These are phyloP conservation scores for Heterodera filipjevi DNA, from an alignment of 2,888 invertebrate species.

Conservation along the genomic window DNA sequence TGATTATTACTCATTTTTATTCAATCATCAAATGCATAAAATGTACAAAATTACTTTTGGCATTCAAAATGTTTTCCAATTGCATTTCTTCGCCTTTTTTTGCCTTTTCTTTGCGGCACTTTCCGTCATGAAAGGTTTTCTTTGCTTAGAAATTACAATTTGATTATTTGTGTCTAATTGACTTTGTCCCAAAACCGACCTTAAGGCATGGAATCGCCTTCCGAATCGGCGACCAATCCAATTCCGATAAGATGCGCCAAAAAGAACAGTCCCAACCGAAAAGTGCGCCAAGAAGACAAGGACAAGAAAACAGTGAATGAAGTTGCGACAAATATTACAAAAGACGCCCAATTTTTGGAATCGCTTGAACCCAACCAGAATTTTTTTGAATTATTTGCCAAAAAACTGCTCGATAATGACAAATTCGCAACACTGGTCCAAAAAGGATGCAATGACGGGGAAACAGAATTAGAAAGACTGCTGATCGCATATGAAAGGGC, in stretches of 20 bases:
- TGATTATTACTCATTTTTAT: too few relatives aligned
- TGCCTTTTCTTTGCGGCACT: too few relatives aligned
- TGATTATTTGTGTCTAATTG: too few relatives aligned
- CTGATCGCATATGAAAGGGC: not conserved
- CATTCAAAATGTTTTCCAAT: too few relatives aligned
- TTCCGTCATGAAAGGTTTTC: too few relatives aligned
- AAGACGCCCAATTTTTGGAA: not conserved
- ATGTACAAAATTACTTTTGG: too few relatives aligned
- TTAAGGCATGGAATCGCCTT: not conserved
- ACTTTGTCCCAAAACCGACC: too few relatives aligned
- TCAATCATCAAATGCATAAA: too few relatives aligned
- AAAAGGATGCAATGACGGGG: not conserved
- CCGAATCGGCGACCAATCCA: not conserved
- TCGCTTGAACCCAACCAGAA: not conserved
- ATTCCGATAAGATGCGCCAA: not conserved
- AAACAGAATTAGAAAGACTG: not conserved
- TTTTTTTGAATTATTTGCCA: not conserved
- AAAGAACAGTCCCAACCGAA: not conserved
- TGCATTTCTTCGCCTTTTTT: too few relatives aligned
- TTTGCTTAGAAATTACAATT: too few relatives aligned
- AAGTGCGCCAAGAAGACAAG: not conserved
- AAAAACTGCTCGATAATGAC: not conserved
- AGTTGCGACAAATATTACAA: not conserved
- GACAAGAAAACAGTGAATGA: not conserved
- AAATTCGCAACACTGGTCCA: not conserved